A percentile compares a stretch with the other conserved stretches of the same genome.
phyloP scores from a whole-genome alignment of 2,888 invertebrate genomes.

The Capitulum mitella region DNA sequence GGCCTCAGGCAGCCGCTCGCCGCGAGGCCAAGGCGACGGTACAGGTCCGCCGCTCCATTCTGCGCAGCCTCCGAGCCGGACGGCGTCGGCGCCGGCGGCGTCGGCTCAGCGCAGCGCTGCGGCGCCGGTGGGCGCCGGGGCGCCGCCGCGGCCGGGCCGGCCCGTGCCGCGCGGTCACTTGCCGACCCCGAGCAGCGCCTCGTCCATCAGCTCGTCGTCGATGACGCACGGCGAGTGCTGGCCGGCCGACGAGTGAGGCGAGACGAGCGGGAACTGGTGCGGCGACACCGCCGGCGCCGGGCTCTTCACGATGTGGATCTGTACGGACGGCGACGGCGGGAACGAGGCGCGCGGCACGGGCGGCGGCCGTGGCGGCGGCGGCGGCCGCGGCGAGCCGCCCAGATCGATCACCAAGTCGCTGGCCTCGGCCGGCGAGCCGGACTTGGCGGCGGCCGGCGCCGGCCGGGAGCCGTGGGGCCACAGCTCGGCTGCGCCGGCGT shows the following conservation, averaged over 20 bases:
- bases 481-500: not conserved
- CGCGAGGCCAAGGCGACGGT: too few relatives aligned
- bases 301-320: conserved; percentile 68
- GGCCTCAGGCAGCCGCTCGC: too few relatives aligned
- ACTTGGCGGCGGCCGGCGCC: conserved; percentile 36
- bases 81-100: too few relatives aligned
- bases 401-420: conserved; percentile 36
- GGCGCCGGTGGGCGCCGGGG: not conserved
- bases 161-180: conserved; percentile 48
- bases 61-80: too few relatives aligned
- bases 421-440: conserved; percentile 43
- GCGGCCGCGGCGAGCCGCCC: conserved; percentile 32
- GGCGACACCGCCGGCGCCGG: conserved; percentile 57
- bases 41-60: too few relatives aligned
- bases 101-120: not conserved
- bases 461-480: conserved; percentile 2
- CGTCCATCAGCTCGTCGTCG: conserved; percentile 85
- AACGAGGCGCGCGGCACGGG: conserved; percentile 42
- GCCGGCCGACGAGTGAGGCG: conserved; percentile 54
- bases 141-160: not conserved
- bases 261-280: conserved; percentile 50
- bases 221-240: conserved; percentile 65
- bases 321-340: conserved; percentile 56
- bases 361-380: conserved; percentile 44
- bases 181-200: conserved; percentile 69